Evolutionary conservation across 2,113 vertebrate genomes (phyloP).

Genomic region (Hystrix cristata): DNA sequence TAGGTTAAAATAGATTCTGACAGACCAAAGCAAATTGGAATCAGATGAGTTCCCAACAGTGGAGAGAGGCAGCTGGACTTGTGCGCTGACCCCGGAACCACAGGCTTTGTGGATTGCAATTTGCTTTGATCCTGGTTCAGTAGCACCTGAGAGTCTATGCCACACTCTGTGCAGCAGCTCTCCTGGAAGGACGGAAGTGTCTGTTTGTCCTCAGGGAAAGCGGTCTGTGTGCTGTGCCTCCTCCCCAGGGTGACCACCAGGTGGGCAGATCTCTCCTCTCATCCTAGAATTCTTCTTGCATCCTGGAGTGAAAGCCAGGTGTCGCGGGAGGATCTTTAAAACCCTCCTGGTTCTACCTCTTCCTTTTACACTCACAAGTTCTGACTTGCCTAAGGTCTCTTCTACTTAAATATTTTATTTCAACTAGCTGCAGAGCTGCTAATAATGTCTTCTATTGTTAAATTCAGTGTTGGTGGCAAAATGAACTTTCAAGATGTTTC

Average conservation of each 20-base stretch:
- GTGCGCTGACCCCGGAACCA: neutral
- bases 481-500: neutral
- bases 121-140: neutral
- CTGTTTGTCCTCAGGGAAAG: neutral
- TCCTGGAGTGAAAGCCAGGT: fast-evolving
- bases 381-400: neutral
- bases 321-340: neutral
- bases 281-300: neutral
- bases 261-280: neutral
- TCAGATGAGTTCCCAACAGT: slow-evolving; percentile 76
- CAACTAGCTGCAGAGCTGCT: neutral
- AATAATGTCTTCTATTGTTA: neutral
- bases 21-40: slow-evolving; percentile 79
- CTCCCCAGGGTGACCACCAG: neutral
- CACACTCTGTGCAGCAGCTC: neutral
- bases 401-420: neutral
- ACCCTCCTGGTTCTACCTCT: neutral
- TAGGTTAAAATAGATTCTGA: slow-evolving; percentile 63
- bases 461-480: neutral
- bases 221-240: neutral
- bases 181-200: neutral
- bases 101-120: neutral
- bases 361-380: neutral
- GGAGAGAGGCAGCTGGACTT: slow-evolving; percentile 21
- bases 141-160: neutral